Evolutionary conservation across 2,888 invertebrate genomes (phyloP).

Genomic region (Macaria notata): DNA sequence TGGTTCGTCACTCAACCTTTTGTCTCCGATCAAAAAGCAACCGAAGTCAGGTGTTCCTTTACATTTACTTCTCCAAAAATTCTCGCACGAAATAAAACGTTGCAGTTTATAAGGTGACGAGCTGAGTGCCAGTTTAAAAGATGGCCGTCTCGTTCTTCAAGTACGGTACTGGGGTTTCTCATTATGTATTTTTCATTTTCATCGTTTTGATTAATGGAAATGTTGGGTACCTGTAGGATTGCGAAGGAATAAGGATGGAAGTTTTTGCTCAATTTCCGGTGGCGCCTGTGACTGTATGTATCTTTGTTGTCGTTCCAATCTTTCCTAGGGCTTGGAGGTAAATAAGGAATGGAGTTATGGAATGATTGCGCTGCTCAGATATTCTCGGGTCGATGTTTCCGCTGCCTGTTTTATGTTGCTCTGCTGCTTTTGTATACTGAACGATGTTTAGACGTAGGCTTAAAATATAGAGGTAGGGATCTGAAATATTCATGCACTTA

Average conservation of each 20-base stretch:
- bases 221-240: slow-evolving; percentile 37
- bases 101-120: slow-evolving; percentile 43
- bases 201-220: slow-evolving; percentile 47
- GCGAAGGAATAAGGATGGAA: slow-evolving; percentile 29
- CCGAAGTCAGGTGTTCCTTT: slow-evolving; percentile 34
- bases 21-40: slow-evolving; percentile 9
- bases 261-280: slow-evolving; percentile 35
- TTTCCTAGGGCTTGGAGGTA: slow-evolving; percentile 11
- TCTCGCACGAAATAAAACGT: slow-evolving; percentile 39
- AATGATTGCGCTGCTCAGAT: slow-evolving; percentile 11
- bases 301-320: slow-evolving; percentile 25
- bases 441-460: no score
- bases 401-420: slow-evolving; percentile 4
- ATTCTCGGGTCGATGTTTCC: slow-evolving; percentile 1
- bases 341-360: slow-evolving; percentile 11
- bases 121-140: slow-evolving; percentile 39
- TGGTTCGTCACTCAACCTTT: no score
- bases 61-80: slow-evolving; percentile 43
- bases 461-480: no score
- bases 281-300: slow-evolving; percentile 19
- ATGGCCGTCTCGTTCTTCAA: slow-evolving; percentile 39
- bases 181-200: slow-evolving; percentile 34
- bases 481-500: no score
- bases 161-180: slow-evolving; percentile 24
- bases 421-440: background rate